A percentile compares a stretch with the other conserved stretches of the same genome.
These are phyloP conservation scores for Ladona fulva DNA, from an alignment of 1,140 invertebrate species.

Conservation along the genomic window DNA sequence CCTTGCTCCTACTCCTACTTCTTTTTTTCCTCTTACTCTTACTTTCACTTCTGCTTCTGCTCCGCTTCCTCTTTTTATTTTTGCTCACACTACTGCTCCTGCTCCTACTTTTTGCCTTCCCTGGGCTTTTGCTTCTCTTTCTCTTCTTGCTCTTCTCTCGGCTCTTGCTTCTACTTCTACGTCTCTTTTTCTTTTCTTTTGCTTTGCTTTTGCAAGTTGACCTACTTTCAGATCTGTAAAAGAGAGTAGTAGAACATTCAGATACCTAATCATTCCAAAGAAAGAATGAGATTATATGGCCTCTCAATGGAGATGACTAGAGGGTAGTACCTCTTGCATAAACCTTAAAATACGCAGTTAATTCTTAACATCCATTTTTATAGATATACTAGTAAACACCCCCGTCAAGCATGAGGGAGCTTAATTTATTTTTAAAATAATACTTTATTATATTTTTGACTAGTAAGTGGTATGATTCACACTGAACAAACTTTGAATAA, in stretches of 20 bases:
- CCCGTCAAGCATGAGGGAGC: too few relatives aligned
- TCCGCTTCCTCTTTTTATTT: slow-evolving; percentile 16
- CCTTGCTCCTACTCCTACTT: slow-evolving; percentile 11
- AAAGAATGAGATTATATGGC: too few relatives aligned
- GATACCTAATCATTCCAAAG: too few relatives aligned
- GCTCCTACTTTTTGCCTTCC: slow-evolving; percentile 17
- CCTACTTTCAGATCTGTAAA: slow-evolving; percentile 33
- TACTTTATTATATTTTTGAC: too few relatives aligned
- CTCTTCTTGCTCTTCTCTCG: slow-evolving; percentile 20
- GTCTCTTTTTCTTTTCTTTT: slow-evolving; percentile 16
- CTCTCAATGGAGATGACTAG: too few relatives aligned
- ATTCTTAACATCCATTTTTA: too few relatives aligned
- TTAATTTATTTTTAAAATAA: too few relatives aligned
- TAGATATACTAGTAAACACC: too few relatives aligned
- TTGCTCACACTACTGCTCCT: slow-evolving; percentile 26
- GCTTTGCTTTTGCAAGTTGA: slow-evolving; percentile 29
- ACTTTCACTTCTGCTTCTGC: not conserved
- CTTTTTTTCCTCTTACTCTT: not conserved
- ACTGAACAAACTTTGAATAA: too few relatives aligned
- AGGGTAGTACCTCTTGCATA: too few relatives aligned
- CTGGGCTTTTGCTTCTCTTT: slow-evolving; percentile 15
- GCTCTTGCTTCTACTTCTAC: slow-evolving; percentile 23
- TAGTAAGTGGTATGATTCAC: too few relatives aligned
- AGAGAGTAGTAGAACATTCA: not conserved
- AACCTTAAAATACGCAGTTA: too few relatives aligned